Conservation (phyloP, 2,888 invertebrate genomes). For the Peribatodes rhomboidaria region DNA sequence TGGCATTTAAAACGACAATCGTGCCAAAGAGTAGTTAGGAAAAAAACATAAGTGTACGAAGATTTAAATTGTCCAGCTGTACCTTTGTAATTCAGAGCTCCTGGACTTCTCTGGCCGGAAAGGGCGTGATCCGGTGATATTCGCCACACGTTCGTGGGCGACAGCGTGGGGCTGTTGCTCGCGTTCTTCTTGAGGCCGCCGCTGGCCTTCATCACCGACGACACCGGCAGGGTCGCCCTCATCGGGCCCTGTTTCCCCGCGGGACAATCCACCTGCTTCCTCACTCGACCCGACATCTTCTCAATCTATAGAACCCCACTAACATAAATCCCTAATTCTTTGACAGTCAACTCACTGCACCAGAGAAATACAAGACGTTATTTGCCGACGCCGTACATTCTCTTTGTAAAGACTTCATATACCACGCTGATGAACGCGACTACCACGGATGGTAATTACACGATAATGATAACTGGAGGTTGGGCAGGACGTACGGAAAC, state of each 20-base stretch:
- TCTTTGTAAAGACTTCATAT: constrained; percentile 77
- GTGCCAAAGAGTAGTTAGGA: not conserved
- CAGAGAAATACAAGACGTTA: constrained; percentile 66
- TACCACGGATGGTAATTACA: constrained; percentile 20
- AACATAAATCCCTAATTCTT: constrained; percentile 55
- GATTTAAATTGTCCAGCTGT: constrained; percentile 18
- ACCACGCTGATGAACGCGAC: constrained; percentile 50
- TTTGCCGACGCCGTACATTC: constrained; percentile 72
- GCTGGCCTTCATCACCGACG: constrained; percentile 89
- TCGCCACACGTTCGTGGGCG: constrained; percentile 89
- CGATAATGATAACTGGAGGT: constrained; percentile 40
- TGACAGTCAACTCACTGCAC: constrained; percentile 64
- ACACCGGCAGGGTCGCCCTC: constrained; percentile 92
- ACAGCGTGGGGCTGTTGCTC: constrained; percentile 88
- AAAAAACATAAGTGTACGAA: not conserved
- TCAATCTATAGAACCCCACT: constrained; percentile 54
- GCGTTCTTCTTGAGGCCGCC: constrained; percentile 87
- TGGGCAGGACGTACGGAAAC: constrained; percentile 61
- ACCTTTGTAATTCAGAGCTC: constrained; percentile 91
- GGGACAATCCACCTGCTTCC: constrained; percentile 90
- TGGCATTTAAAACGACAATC: constrained; percentile 4
- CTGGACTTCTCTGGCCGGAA: constrained; percentile 91
- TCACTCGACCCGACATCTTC: constrained; percentile 87
- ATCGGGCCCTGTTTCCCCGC: constrained; percentile 88
- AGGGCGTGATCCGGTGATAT: constrained; percentile 90